These are phyloP conservation scores for Brevimyrus niger DNA, from an alignment of 2,113 vertebrate species.

Conservation along the genomic window DNA sequence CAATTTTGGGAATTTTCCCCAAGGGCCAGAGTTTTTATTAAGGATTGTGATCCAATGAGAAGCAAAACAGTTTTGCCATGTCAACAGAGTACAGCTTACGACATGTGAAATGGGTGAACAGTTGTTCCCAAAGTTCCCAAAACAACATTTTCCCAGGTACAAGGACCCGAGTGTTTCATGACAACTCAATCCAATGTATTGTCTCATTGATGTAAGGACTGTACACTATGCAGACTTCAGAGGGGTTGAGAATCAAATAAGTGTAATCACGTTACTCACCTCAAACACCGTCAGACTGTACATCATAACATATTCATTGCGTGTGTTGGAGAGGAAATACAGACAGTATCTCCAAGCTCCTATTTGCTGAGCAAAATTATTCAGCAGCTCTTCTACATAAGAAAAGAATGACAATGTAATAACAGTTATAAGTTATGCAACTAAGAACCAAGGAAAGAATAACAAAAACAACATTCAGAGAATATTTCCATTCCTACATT, in stretches of 20 bases:
- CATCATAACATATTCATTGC: conserved; percentile 99
- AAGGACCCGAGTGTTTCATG: neutral
- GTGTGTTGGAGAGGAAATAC: conserved; percentile 93
- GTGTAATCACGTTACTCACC: conserved; percentile 62
- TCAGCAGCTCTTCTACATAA: conserved; percentile 88
- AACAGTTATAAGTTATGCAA: neutral
- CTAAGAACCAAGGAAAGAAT: neutral
- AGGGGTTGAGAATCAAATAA: neutral
- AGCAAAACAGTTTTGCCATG: neutral
- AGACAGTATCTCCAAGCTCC: conserved; percentile 96
- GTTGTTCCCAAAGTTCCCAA: neutral
- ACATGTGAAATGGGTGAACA: neutral
- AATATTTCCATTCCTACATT: neutral
- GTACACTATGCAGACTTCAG: neutral
- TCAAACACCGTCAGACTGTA: conserved; percentile 98
- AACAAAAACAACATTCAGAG: neutral
- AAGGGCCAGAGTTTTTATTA: neutral
- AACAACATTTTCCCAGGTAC: neutral
- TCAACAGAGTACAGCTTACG: neutral
- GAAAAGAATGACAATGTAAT: conserved; percentile 33
- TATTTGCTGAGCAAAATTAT: conserved; percentile 97
- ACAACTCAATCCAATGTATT: neutral
- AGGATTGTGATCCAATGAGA: neutral
- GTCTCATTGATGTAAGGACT: neutral
- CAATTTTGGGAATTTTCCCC: neutral